These are phyloP conservation scores for Hyposoter didymator DNA, from an alignment of 2,888 invertebrate genomes.

Conservation along the genomic window DNA sequence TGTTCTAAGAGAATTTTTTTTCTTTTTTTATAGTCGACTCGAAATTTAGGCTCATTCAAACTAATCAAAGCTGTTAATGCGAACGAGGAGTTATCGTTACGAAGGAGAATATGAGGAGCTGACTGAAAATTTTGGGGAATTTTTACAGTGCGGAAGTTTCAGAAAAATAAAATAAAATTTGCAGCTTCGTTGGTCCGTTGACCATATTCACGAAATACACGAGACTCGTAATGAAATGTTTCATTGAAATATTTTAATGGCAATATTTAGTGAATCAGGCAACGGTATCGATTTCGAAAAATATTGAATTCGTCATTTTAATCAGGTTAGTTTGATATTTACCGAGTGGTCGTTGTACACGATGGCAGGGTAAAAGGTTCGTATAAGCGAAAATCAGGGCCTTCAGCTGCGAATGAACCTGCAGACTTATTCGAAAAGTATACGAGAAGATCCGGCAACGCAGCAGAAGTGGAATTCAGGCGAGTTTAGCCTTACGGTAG, in stretches of 20 bases:
- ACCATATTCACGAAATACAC: background rate
- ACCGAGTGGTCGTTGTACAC: too few relatives aligned
- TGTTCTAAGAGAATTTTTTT: background rate
- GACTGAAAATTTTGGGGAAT: too few relatives aligned
- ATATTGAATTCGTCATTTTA: too few relatives aligned
- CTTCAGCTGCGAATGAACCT: constrained; percentile 43
- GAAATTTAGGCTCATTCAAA: constrained; percentile 9
- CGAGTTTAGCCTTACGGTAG: constrained; percentile 73
- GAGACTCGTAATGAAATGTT: background rate
- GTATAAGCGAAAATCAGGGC: too few relatives aligned
- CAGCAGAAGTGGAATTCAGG: constrained; percentile 72
- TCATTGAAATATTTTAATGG: background rate
- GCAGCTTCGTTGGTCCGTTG: too few relatives aligned
- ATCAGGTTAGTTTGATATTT: too few relatives aligned
- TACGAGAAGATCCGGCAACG: constrained; percentile 76
- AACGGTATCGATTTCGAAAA: too few relatives aligned
- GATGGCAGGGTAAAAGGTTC: background rate
- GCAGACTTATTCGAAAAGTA: constrained; percentile 39
- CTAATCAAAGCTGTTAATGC: background rate
- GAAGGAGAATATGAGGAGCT: too few relatives aligned
- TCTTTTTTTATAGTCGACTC: background rate
- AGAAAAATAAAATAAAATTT: too few relatives aligned
- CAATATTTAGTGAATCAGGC: background rate
- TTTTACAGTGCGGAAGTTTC: too few relatives aligned
- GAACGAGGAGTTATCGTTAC: too few relatives aligned